Conservation (phyloP, 2,888 invertebrate genomes). For the Coronaproctus castanopsis region DNA sequence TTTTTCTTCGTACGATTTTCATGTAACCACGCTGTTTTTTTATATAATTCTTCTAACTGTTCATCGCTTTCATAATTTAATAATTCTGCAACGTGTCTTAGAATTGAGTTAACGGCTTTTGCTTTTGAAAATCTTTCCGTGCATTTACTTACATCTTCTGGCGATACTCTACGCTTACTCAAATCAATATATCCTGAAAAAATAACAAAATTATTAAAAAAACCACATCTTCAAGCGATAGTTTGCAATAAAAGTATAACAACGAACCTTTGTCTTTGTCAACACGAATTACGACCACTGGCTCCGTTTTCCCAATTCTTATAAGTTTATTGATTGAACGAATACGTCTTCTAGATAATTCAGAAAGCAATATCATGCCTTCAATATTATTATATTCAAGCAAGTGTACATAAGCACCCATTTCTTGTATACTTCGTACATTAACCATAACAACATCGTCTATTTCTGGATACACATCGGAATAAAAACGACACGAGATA, state of each 20-base stretch:
- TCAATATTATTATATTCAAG: conserved; percentile 98
- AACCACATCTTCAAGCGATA: no score
- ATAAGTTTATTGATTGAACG: conserved; percentile 98
- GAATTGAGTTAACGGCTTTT: conserved; percentile 92
- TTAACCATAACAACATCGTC: conserved; percentile 99
- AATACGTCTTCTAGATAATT: conserved; percentile 93
- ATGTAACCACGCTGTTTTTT: conserved; percentile 94
- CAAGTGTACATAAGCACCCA: conserved; percentile 97
- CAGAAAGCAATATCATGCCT: conserved; percentile 96
- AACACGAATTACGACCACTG: conserved; percentile 96
- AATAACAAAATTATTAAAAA: conserved; percentile 3
- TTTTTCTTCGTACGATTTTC: conserved; percentile 92
- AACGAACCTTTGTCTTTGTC: conserved; percentile 92
- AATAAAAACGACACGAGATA: conserved; percentile 88
- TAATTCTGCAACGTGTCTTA: conserved; percentile 91
- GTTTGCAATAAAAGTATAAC: no score
- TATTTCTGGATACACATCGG: conserved; percentile 90
- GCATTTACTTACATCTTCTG: conserved; percentile 94
- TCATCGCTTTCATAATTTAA: conserved; percentile 76
- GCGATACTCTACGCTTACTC: conserved; percentile 93
- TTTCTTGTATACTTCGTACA: conserved; percentile 93
- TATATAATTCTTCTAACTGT: conserved; percentile 84
- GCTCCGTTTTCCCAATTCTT: conserved; percentile 94
- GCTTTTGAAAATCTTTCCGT: conserved; percentile 97
- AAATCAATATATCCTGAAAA: conserved; percentile 87